These are phyloP conservation scores for Exaiptasia diaphana DNA, from an alignment of 64 coral and sea anemone species.

Conservation along the genomic window DNA sequence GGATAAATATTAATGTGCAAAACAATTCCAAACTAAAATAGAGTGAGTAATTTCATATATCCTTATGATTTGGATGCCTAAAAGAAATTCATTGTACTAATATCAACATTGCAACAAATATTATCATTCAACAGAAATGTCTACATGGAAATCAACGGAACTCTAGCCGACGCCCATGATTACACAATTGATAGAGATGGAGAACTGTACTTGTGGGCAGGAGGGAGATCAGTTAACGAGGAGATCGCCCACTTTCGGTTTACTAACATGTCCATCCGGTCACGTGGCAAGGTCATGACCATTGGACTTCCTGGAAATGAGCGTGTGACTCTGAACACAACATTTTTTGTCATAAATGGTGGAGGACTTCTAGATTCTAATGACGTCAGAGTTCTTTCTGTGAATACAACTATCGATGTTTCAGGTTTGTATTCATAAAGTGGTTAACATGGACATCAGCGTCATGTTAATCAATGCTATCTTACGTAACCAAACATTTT, in stretches of 20 bases:
- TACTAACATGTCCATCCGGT: conserved; percentile 79
- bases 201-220: conserved; percentile 85
- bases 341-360: conserved; percentile 71
- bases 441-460: no score
- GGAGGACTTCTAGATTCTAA: conserved; percentile 73
- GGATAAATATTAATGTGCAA: no score
- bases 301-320: conserved; percentile 62
- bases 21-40: neutral
- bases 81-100: no score
- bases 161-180: conserved; percentile 76
- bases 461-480: no score
- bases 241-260: conserved; percentile 68
- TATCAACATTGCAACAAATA: no score
- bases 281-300: conserved; percentile 68
- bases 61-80: no score
- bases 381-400: conserved; percentile 57
- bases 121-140: no score
- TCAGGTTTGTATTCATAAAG: conserved; percentile 61
- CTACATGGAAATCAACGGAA: conserved; percentile 96
- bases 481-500: no score
- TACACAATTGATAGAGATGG: conserved; percentile 90
- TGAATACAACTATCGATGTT: conserved; percentile 84
- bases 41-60: neutral
- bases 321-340: conserved; percentile 65
- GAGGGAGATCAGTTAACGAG: conserved; percentile 68